Conservation (phyloP, 2,797 vertebrate genomes). For the Columba guinea region DNA sequence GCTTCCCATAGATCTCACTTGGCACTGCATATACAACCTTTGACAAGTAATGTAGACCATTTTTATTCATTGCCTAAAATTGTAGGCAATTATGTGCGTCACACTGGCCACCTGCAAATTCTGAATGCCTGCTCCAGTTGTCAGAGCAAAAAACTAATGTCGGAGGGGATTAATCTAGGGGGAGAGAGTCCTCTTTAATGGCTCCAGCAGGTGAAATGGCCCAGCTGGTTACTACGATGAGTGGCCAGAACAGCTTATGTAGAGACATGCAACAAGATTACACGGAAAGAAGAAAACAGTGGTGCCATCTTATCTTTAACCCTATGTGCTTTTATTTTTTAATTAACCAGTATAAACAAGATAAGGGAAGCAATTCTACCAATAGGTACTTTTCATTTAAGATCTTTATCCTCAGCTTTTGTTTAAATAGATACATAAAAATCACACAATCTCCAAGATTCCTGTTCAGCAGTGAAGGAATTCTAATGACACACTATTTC, state of each 20-base stretch:
- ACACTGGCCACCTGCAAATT: conserved; percentile 99
- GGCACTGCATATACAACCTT: conserved; percentile 99
- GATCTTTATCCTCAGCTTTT: neutral
- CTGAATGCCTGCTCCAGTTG: conserved; percentile 99
- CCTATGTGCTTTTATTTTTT: conserved; percentile 59
- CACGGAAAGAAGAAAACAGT: conserved; percentile 76
- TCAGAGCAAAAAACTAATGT: conserved; percentile 89
- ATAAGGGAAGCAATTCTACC: conserved; percentile 50
- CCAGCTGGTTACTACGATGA: conserved; percentile 99
- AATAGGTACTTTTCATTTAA: neutral
- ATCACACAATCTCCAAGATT: conserved; percentile 22
- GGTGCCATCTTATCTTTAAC: conserved; percentile 74
- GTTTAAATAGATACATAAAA: conserved; percentile 41
- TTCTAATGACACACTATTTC: conserved; percentile 27
- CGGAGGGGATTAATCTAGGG: conserved; percentile 88
- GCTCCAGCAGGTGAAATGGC: conserved; percentile 99
- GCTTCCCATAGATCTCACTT: conserved; percentile 99
- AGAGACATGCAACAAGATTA: conserved; percentile 86
- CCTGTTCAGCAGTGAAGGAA: conserved; percentile 75
- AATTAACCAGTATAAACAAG: conserved; percentile 62
- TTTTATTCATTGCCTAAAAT: conserved; percentile 99
- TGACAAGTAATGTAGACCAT: conserved; percentile 99
- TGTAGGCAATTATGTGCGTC: conserved; percentile 99
- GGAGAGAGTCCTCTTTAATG: conserved; percentile 88
- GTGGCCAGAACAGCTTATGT: conserved; percentile 92